Base-by-base conservation (phyloP, 1,140 invertebrate genomes). In the Propsilocerus akamusi region DNA sequence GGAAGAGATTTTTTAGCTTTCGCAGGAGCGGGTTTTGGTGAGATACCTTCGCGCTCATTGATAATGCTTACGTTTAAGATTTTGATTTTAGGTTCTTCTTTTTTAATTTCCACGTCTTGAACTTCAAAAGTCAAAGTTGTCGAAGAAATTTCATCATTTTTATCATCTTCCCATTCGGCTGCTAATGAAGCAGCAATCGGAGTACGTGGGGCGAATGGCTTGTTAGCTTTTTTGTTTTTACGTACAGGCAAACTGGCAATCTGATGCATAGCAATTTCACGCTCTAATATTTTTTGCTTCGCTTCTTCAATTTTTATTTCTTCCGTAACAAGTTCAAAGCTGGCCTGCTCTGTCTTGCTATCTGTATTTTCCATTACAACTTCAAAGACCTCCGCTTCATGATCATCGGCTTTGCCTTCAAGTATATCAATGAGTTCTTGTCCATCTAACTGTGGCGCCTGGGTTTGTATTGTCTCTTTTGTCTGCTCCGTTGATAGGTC, bases 151-250 rank as follows among this genome's bases (percentile, higher is more conserved):
- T 41, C 41, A 32, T 24, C 24, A 3, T 52, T 32, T 28, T 55
- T 47, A 20, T 55, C 55, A 3, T 64, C 62, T 48, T 56, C 60
- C 63, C 63, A 65, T 34, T 65, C 63, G n/a, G 62, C 58, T 14
- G 49, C 55, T 32, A 56, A 41, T 6, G 53, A 49, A 17, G 14
- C 22, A 7, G 34, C 3, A 20, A 20, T 10, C 22, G 12, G 8
- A 46, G 62, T 61, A 0, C 58, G 26, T 5, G 55, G 48, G 7
- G 48, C 56, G 5, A 58, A 51, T 12, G 57, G 53, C 34, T 53
- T 54, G n/a, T n/a, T n/a, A 10, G 49, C 52, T 23, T 48, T 52
- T n/a, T 58, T 58, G 23, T 60, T 63, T 32, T 60, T 62, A 1
- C 58, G 55, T 17, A 0, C 50, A 23, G 32, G 59, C 26, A 47